Percentiles rank a stretch among this genome's conserved stretches.
Evolutionary conservation across 2,888 invertebrate species (phyloP).

Genomic region (Eupeodes latifasciatus): DNA sequence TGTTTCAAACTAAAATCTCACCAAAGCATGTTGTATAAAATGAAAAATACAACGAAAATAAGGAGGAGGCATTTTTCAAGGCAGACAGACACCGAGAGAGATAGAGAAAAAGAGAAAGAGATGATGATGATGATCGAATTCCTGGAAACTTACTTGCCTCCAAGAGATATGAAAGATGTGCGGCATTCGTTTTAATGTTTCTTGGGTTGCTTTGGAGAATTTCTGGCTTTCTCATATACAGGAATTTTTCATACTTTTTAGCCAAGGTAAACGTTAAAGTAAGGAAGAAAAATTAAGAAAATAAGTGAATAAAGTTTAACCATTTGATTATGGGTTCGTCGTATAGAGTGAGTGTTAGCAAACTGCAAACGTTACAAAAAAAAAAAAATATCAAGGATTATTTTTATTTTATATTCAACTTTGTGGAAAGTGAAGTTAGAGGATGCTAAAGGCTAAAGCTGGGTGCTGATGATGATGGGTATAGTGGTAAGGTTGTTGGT

Average conservation of each 20-base stretch:
- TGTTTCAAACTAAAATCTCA: conserved; percentile 67
- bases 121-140: conserved; percentile 79
- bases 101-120: no score
- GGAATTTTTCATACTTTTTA: conserved; percentile 1
- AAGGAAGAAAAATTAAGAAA: conserved; percentile 59
- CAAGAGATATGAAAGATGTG: conserved; percentile 76
- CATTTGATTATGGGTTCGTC: conserved; percentile 65
- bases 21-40: conserved; percentile 32
- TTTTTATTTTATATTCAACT: neutral
- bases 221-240: conserved; percentile 3
- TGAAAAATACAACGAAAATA: conserved; percentile 12
- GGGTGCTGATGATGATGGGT: neutral
- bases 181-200: conserved; percentile 75
- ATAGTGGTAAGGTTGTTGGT: neutral
- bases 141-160: conserved; percentile 79
- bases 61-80: conserved; percentile 64
- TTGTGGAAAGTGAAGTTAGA: conserved; percentile 23
- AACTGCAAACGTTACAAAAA: no score
- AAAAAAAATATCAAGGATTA: conserved; percentile 5
- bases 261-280: conserved; percentile 8
- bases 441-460: neutral
- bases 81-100: no score
- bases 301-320: conserved; percentile 65
- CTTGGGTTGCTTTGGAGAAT: conserved; percentile 38
- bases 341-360: neutral